Evolutionary conservation across 2,797 vertebrate genomes (phyloP), one percentile per base, ranked within the genome.

Genomic region (Hypotaenidia philippensis): DNA sequence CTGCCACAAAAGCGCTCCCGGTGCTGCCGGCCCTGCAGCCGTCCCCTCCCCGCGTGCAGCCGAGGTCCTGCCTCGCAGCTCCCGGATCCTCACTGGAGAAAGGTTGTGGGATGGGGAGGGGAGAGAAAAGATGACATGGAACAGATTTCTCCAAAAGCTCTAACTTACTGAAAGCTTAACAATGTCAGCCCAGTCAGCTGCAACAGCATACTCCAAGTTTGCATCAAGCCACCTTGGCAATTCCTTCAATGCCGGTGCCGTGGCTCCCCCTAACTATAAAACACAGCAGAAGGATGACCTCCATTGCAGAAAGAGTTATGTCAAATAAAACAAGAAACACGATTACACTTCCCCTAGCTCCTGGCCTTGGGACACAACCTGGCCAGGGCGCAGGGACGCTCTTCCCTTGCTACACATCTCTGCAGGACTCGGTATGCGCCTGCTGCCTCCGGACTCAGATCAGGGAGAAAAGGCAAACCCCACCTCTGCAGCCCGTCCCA

Each of bases 121-220:
- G 82, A 80, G 83, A 96, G 83, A 90, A 75, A 92, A 89, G 70
- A 94, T 96, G 93, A 95, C 66, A 96, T 92, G 91, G 89, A 89
- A 95, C 93, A 93, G 79, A 93, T 97, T 96, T 83, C 83, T 95
- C 94, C 93, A 84, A 97, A 96, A 96, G 64, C 90, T 94, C 95
- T 90, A 92, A 98, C 99, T 99, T 97, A 99, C 99, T 89, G 99
- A 99, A 97, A 99, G 98, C 98, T 99, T 99, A 96, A 99, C 99
- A 91, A 99, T 98, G 71, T 99, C 99, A 36, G 98, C 98, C 99
- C 99, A 99, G 98, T 99, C 99, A 72, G 99, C 98, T 97, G 99
- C 98, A 91, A 99, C 98, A 64, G 98, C 99, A 97, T 99, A 99
- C 96, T 99, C 99, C 2, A 98, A 97, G 98, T 99, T 99, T 82